Evolutionary conservation across 2,888 invertebrate species (phyloP).

Genomic region (Hermodice carunculata): DNA sequence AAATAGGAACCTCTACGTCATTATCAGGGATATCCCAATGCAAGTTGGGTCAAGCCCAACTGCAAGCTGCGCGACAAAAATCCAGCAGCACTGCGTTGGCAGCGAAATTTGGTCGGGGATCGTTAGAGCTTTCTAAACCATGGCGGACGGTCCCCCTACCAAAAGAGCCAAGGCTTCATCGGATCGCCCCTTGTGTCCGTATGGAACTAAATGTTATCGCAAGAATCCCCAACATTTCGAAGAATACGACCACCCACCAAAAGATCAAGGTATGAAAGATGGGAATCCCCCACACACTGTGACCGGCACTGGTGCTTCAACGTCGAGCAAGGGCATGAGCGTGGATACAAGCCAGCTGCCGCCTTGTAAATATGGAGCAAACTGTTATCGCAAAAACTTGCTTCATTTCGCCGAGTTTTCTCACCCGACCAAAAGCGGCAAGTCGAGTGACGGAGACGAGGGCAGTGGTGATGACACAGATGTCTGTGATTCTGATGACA

Average conservation of each 20-base stretch:
- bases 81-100: no score
- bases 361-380: slow-evolving; percentile 57
- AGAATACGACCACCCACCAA: neutral
- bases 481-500: slow-evolving; percentile 49
- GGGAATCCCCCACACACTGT: neutral
- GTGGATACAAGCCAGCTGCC: slow-evolving; percentile 27
- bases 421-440: slow-evolving; percentile 45
- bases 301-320: neutral
- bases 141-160: no score
- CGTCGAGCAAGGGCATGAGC: no score
- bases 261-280: neutral
- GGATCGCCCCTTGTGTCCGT: neutral
- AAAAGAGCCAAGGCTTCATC: neutral
- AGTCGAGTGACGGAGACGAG: slow-evolving; percentile 11
- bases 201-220: neutral
- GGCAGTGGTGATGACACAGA: slow-evolving; percentile 54
- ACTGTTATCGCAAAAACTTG: slow-evolving; percentile 58
- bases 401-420: slow-evolving; percentile 60
- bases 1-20: no score
- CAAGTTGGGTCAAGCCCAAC: no score
- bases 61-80: no score
- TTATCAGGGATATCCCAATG: no score
- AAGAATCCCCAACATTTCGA: slow-evolving; percentile 4
- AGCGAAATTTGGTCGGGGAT: no score
- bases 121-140: no score